Evolutionary conservation across 2,113 vertebrate species (phyloP), one percentile per base, ranked within the genome.

Genomic region (Illadopsis cleaveri): DNA sequence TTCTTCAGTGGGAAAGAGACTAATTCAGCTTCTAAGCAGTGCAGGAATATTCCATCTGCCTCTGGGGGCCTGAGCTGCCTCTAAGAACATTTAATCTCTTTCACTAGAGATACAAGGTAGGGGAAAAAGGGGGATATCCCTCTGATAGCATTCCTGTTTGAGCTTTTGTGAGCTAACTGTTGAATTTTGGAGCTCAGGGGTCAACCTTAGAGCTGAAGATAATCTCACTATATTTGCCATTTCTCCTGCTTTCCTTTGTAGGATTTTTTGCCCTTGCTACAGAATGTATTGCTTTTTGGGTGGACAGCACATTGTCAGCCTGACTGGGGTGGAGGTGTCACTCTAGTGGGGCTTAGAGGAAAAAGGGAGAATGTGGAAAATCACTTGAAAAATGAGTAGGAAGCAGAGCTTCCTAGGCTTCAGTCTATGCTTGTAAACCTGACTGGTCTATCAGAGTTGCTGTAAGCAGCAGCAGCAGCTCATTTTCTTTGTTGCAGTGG

Each of bases 391-490:
- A 88, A 40, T 5, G 2, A 66, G 23, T 56, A 78, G 80, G 81
- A 82, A 90, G 82, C 66, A 80, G 70, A 69, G 60, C 85, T 89
- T 95, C 45, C 73, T 70, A 28, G 75, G 20, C 38, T 83, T 87
- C 78, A 30, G 4, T 80, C 42, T 65, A 2, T 42, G 4, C 13
- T 62, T 82, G 57, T 56, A 73, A 90, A 68, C 15, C n/a, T n/a
- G 25, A 54, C 60, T 51, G 48, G 35, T 86, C 68, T 58, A 8
- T 78, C 40, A 88, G 69, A 94, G 79, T 84, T 93, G 54, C 91
- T 82, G 60, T 38, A 62, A n/a, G 61, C 47, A 79, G 38, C 78
- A 79, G 38, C 78, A 40, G 20, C 38, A 71, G 71, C 23, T 48
- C 70, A 15, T 50, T 51, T 64, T 48, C 37, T 54, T 54, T 79